Conservation (phyloP, 2,888 invertebrate species). For the Druceiella hillmani region DNA sequence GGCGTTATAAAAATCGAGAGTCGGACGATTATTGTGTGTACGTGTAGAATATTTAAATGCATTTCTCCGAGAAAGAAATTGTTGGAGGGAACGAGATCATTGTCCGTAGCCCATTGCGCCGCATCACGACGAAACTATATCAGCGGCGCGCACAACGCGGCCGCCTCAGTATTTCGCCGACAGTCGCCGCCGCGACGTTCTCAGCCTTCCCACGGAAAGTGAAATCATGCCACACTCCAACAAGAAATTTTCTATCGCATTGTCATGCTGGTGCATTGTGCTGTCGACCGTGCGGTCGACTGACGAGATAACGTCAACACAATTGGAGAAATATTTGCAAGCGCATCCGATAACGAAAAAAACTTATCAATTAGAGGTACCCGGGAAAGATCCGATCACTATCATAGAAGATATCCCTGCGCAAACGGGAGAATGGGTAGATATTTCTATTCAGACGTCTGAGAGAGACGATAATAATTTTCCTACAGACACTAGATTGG, state of each 20-base stretch:
- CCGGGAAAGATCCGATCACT: conserved; percentile 52
- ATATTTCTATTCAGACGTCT: conserved; percentile 27
- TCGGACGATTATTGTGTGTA: too few relatives aligned
- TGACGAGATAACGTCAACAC: conserved; percentile 30
- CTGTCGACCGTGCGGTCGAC: conserved; percentile 26
- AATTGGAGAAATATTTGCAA: conserved; percentile 33
- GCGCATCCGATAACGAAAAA: conserved; percentile 34
- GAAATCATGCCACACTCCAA: conserved; percentile 32
- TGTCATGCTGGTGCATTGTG: conserved; percentile 29
- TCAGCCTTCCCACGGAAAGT: conserved; percentile 41
- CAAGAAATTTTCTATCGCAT: conserved; percentile 44
- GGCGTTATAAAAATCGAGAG: too few relatives aligned
- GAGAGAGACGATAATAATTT: conserved; percentile 25
- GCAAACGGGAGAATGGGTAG: conserved; percentile 30
- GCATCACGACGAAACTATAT: too few relatives aligned
- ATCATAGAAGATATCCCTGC: conserved; percentile 48
- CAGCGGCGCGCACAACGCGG: conserved; percentile 34
- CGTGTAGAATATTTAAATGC: too few relatives aligned
- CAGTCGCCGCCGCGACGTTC: conserved; percentile 36
- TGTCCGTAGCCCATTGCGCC: too few relatives aligned
- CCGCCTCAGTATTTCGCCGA: conserved; percentile 44
- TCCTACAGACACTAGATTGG: conserved; percentile 9
- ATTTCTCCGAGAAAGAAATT: too few relatives aligned
- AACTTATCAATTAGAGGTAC: conserved; percentile 51
- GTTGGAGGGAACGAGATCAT: too few relatives aligned